Base-by-base conservation (phyloP, 37 sponge, comb jelly and placozoan species). In the Hexactinellida sp. region DNA sequence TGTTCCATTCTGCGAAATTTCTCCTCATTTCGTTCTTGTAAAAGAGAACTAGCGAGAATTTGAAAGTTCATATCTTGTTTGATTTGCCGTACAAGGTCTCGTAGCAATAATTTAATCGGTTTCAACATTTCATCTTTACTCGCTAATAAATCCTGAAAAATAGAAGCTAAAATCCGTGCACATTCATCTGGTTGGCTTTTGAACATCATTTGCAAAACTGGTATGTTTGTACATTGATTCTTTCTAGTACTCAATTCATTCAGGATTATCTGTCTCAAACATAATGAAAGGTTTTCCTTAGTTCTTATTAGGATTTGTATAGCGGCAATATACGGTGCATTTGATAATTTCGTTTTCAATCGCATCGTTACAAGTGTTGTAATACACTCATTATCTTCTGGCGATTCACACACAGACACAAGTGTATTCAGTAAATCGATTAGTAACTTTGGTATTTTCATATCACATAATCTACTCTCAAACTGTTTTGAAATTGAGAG, bases 261-360 rank as follows among this genome's bases (percentile, higher is more conserved):
- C 19, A 63, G 76, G 5, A 63, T 21, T 5, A 63, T 63, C 30
- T 63, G 76, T 63, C 34, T 10, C 19, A 63, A 63, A 63, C 76
- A 63, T 10, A 63, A 23, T 23, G 21, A 7, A 3, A 83, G 16
- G 28, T 83, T 83, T 36, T 39, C 84, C 19, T 83, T 24, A 7
- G 39, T 83, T 25, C 76, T 63, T 7, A 63, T 23, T 32, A 63
- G 76, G 13, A n/a, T 63, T 28, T 63, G 76, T 28, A 95, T 91
- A 86, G 95, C 95, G 34, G 88, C 83, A 28, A 93, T 87, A 85
- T 95, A 93, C n/a, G 93, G 94, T 84, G 85, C 90, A 37, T 92
- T 92, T 37, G 94, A 88, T 41, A 93, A 90, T 54, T 95, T 93
- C 0, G 95, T 93, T 84, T 95, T 93, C 37, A 98, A 88, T 19